Evolutionary conservation across 2,113 vertebrate genomes (phyloP).

Genomic region (Rissa tridactyla): DNA sequence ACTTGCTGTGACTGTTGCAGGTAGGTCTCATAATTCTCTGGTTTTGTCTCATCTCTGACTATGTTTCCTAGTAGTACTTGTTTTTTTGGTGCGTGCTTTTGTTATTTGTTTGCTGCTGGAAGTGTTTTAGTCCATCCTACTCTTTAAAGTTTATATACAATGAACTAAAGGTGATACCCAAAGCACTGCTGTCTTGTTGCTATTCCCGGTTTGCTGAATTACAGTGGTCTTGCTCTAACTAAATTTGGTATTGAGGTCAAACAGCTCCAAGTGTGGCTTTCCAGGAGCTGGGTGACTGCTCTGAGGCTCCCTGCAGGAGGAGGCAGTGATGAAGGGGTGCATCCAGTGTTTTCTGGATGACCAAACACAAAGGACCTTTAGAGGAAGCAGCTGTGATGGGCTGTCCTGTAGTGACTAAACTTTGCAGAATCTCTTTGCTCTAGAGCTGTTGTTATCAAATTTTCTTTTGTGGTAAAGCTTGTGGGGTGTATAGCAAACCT

Average conservation of each 20-base stretch:
- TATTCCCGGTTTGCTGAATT: neutral
- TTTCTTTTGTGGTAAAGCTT: fast-evolving
- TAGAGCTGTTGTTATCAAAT: fast-evolving
- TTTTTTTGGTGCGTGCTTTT: fast-evolving
- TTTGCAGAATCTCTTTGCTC: neutral
- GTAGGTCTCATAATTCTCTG: neutral
- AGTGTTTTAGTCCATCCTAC: fast-evolving
- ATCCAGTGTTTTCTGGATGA: no score
- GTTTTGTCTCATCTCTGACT: neutral
- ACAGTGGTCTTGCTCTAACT: neutral
- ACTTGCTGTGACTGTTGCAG: neutral
- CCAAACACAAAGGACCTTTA: fast-evolving
- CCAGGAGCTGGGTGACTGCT: neutral
- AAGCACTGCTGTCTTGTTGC: neutral
- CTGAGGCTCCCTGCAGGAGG: neutral
- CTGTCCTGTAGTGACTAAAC: fast-evolving
- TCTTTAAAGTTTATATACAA: neutral
- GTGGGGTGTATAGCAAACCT: fast-evolving
- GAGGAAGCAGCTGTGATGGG: neutral
- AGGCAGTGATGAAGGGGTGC: no score
- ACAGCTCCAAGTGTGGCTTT: neutral
- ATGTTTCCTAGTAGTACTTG: fast-evolving
- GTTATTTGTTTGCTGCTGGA: neutral
- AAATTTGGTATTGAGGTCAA: neutral
- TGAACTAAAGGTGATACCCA: fast-evolving